Evolutionary conservation across 2,888 invertebrate genomes (phyloP).

Genomic region (Hirudinaria manillensis): DNA sequence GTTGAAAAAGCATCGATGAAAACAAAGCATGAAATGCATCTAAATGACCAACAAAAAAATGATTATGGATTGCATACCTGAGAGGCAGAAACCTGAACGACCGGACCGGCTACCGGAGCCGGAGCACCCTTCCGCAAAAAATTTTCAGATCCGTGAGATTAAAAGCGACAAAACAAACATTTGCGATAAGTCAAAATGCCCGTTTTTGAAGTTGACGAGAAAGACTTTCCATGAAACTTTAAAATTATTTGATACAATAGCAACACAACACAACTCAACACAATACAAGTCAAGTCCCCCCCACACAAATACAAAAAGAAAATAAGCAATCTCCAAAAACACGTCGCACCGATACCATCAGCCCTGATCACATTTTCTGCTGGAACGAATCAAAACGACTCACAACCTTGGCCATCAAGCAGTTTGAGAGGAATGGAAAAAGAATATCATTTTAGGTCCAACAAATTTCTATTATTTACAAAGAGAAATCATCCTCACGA

Average conservation of each 20-base stretch:
- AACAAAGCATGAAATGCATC: neutral
- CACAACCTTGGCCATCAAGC: neutral
- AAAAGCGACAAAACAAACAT: neutral
- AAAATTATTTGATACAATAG: too few relatives aligned
- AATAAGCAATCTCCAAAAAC: neutral
- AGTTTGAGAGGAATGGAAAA: slow-evolving; percentile 4
- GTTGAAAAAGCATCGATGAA: neutral
- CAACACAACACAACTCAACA: too few relatives aligned
- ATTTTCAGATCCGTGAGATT: neutral
- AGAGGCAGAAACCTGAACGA: neutral
- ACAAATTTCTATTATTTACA: slow-evolving; percentile 4
- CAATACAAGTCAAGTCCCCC: too few relatives aligned
- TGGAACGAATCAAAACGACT: neutral
- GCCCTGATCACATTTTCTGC: neutral
- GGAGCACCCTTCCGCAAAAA: too few relatives aligned
- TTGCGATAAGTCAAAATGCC: neutral
- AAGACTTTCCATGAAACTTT: too few relatives aligned
- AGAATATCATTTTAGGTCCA: neutral
- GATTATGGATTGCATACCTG: slow-evolving; percentile 13
- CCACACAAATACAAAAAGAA: neutral
- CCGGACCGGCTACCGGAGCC: too few relatives aligned
- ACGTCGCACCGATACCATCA: neutral
- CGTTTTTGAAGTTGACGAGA: too few relatives aligned
- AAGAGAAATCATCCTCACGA: neutral
- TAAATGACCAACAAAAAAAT: neutral